Conservation (phyloP, 2,888 invertebrate species). For the Scrobipalpa atriplicella region DNA sequence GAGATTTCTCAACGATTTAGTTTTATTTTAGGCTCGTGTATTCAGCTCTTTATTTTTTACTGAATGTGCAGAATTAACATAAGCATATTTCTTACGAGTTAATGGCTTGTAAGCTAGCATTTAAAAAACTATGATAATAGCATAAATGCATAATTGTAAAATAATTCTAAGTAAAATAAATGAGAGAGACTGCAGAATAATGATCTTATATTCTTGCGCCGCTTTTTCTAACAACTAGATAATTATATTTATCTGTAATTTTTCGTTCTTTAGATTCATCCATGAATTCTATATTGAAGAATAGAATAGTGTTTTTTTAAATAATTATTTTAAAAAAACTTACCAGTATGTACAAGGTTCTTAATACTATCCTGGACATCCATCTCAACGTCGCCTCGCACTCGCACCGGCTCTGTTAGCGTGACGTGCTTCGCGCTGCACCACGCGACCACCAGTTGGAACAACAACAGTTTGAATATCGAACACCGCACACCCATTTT, state of each 20-base stretch:
- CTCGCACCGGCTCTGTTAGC: constrained; percentile 47
- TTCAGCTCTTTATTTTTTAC: background rate
- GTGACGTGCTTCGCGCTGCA: constrained; percentile 70
- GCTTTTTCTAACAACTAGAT: too few species aligned
- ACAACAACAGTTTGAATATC: constrained; percentile 71
- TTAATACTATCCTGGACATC: constrained; percentile 69
- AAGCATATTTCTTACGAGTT: background rate
- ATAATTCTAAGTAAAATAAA: too few species aligned
- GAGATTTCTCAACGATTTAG: background rate
- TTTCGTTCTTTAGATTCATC: too few species aligned
- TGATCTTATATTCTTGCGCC: too few species aligned
- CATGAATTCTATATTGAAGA: too few species aligned
- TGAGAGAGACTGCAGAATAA: too few species aligned
- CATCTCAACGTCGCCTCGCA: constrained; percentile 44
- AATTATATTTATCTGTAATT: too few species aligned
- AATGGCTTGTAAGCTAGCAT: background rate
- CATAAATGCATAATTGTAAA: too few species aligned
- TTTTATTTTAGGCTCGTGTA: background rate
- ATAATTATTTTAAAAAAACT: constrained; percentile 42
- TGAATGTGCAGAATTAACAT: background rate
- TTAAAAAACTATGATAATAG: too few species aligned
- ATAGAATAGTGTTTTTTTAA: too few species aligned
- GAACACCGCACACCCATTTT: constrained; percentile 75
- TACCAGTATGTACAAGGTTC: constrained; percentile 72
- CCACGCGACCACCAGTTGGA: constrained; percentile 72